Evolutionary conservation across 92 coral and sea anemone species (phyloP).

Genomic region (Heteractis magnifica): DNA sequence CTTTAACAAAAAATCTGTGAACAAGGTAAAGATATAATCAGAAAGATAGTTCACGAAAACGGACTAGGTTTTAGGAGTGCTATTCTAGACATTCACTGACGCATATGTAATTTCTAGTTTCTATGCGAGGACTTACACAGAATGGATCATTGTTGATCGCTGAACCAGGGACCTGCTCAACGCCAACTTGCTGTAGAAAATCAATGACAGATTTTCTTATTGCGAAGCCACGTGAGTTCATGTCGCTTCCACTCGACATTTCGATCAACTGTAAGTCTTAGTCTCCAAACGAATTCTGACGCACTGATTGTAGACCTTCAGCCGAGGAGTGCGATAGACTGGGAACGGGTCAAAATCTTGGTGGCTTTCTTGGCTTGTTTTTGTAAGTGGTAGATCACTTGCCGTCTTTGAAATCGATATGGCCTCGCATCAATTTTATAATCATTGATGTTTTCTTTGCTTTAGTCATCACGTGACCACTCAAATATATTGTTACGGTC

Average conservation of each 20-base stretch:
- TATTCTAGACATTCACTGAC: background rate
- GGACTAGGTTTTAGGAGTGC: no score
- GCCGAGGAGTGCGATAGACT: background rate
- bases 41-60: no score
- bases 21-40: no score
- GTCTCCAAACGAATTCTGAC: background rate
- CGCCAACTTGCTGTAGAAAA: slow-evolving; percentile 18
- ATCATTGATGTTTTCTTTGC: no score
- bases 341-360: background rate
- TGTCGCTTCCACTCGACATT: background rate
- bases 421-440: no score
- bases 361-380: background rate
- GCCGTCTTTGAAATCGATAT: background rate
- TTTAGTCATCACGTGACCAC: no score
- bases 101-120: background rate
- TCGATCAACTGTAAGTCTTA: background rate
- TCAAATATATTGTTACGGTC: no score
- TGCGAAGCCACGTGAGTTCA: background rate
- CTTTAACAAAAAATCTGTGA: no score
- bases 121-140: background rate
- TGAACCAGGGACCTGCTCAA: background rate
- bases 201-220: slow-evolving; percentile 11
- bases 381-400: background rate
- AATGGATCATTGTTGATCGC: slow-evolving; percentile 5
- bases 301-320: background rate